Conservation (phyloP, 2,797 vertebrate species). For the Eleutherodactylus coqui region DNA sequence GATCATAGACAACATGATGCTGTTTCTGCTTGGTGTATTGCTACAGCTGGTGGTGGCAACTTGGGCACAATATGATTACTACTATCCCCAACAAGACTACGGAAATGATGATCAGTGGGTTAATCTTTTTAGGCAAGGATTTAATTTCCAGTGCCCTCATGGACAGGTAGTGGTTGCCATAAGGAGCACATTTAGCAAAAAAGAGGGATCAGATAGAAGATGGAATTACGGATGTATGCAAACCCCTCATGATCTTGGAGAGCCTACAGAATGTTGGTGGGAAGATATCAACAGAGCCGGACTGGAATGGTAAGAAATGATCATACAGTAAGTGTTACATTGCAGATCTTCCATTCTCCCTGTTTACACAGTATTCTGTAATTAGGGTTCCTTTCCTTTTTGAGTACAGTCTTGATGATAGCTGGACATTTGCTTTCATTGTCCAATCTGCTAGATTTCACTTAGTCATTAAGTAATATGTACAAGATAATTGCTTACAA, state of each 20-base stretch:
- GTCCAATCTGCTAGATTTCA: background rate
- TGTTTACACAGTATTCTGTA: no score
- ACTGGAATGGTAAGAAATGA: slow-evolving; percentile 88
- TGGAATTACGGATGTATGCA: slow-evolving; percentile 95
- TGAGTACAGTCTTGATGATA: background rate
- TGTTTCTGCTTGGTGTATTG: slow-evolving; percentile 73
- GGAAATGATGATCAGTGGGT: slow-evolving; percentile 77
- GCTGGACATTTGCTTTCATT: background rate
- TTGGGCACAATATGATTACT: slow-evolving; percentile 79
- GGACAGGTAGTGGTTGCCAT: slow-evolving; percentile 90
- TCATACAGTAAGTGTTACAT: background rate
- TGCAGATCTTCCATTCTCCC: background rate
- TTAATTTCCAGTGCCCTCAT: slow-evolving; percentile 95
- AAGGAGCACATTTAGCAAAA: slow-evolving; percentile 88
- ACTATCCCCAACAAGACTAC: slow-evolving; percentile 72
- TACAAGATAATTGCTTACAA: background rate
- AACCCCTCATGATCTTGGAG: slow-evolving; percentile 83
- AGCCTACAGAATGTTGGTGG: slow-evolving; percentile 97
- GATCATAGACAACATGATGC: slow-evolving; percentile 80
- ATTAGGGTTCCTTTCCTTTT: background rate
- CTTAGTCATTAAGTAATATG: background rate
- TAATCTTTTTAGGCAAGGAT: slow-evolving; percentile 91
- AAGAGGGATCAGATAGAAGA: slow-evolving; percentile 88
- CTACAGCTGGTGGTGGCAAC: slow-evolving; percentile 76
- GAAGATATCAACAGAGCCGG: slow-evolving; percentile 94